Percentiles rank a stretch among this genome's conserved stretches.
Conservation (phyloP, 2,888 invertebrate species). For the Sarcophaga caerulescens region DNA sequence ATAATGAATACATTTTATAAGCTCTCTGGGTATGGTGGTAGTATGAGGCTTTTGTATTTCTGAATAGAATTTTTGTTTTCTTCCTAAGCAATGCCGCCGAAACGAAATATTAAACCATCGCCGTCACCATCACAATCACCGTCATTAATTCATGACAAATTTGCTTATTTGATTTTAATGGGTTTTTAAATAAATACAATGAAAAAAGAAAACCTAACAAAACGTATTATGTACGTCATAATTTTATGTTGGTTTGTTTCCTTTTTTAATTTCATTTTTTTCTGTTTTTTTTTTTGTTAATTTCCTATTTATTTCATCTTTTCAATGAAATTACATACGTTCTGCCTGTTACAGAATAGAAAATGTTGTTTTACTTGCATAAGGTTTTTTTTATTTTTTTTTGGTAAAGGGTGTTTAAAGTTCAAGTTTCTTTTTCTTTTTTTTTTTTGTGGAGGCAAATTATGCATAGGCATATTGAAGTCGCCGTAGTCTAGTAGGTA, state of each 20-base stretch:
- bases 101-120: constrained; percentile 52
- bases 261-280: too few species aligned
- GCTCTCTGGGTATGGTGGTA: not conserved
- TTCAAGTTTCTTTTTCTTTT: too few species aligned
- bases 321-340: too few species aligned
- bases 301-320: too few species aligned
- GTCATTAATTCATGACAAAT: constrained; percentile 43
- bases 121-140: not conserved
- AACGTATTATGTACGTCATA: not conserved
- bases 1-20: not conserved
- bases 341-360: too few species aligned
- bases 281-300: too few species aligned
- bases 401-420: too few species aligned
- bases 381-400: too few species aligned
- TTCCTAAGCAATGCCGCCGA: not conserved
- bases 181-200: constrained; percentile 52
- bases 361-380: too few species aligned
- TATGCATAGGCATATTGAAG: too few species aligned
- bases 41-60: not conserved
- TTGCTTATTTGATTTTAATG: constrained; percentile 50
- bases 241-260: not conserved
- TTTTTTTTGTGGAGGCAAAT: too few species aligned
- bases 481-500: too few species aligned
- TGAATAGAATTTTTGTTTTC: not conserved
- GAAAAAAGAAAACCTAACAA: constrained; percentile 17